phyloP scores from a whole-genome alignment of 2,888 invertebrate genomes.

The Caenorhabditis doughertyi region DNA sequence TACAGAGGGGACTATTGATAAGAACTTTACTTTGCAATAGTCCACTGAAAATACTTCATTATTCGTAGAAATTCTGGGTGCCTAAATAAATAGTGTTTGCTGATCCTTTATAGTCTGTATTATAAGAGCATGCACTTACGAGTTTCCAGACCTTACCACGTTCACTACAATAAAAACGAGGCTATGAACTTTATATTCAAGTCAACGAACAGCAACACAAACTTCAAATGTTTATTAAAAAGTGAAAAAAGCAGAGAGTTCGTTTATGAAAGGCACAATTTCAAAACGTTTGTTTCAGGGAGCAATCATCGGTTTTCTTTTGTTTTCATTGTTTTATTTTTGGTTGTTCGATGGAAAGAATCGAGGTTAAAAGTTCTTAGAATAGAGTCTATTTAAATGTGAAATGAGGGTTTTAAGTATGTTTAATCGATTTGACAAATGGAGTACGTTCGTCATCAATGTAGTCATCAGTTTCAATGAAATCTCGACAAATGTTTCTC shows the following conservation, averaged over 20 bases:
- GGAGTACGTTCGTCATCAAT: slow-evolving; percentile 59
- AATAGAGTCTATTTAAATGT: slow-evolving; percentile 13
- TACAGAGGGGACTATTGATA: not conserved
- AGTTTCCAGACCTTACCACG: no score
- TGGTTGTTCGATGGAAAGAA: slow-evolving; percentile 15
- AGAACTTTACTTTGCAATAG: not conserved
- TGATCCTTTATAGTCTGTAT: no score
- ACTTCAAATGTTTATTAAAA: slow-evolving; percentile 22
- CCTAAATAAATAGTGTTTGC: no score
- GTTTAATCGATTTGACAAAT: slow-evolving; percentile 54
- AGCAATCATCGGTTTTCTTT: slow-evolving; percentile 43
- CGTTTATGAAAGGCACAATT: slow-evolving; percentile 42
- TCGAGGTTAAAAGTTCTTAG: slow-evolving; percentile 6
- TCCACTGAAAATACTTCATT: not conserved
- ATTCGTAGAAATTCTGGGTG: no score
- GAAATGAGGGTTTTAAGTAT: not conserved
- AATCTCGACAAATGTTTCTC: slow-evolving; percentile 73
- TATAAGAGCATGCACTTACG: no score
- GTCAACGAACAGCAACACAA: no score
- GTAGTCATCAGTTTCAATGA: slow-evolving; percentile 64
- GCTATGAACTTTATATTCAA: no score
- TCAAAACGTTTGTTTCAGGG: slow-evolving; percentile 10
- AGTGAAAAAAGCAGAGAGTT: slow-evolving; percentile 22
- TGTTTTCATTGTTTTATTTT: slow-evolving; percentile 40
- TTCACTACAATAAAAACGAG: no score